Conservation (phyloP, 2,888 invertebrate species). For the Venusia cambrica region DNA sequence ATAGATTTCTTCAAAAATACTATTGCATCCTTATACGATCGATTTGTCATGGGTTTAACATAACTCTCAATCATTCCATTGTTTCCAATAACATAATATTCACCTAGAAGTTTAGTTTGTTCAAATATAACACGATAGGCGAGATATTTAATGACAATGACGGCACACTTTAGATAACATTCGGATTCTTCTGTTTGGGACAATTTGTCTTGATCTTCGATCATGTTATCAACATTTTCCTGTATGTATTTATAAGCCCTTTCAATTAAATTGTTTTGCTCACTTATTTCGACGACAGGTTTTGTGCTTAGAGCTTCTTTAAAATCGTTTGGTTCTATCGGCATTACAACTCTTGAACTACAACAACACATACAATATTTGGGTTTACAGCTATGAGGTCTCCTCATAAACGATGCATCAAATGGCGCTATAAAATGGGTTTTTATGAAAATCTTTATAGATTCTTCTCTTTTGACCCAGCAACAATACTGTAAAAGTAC, state of each 20-base stretch:
- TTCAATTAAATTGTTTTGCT: slow-evolving; percentile 5
- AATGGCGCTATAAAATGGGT: not conserved
- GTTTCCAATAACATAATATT: slow-evolving; percentile 31
- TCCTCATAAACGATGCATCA: slow-evolving; percentile 21
- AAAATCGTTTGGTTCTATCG: slow-evolving; percentile 1
- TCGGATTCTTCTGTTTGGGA: not conserved
- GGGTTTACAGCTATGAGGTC: slow-evolving; percentile 30
- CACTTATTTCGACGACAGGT: not conserved
- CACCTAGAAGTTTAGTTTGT: slow-evolving; percentile 9
- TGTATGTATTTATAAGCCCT: slow-evolving; percentile 16
- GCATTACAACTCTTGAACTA: slow-evolving; percentile 3
- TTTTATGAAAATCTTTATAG: slow-evolving; percentile 11
- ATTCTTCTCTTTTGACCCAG: slow-evolving; percentile 36
- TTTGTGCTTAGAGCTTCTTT: slow-evolving; percentile 3
- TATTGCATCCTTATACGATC: slow-evolving; percentile 6
- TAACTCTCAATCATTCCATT: slow-evolving; percentile 19
- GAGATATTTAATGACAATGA: slow-evolving; percentile 15
- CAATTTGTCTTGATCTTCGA: no score
- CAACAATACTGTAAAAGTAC: slow-evolving; percentile 34
- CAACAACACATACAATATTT: slow-evolving; percentile 38
- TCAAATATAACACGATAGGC: not conserved
- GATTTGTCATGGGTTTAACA: slow-evolving; percentile 5
- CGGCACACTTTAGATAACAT: slow-evolving; percentile 11
- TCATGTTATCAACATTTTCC: slow-evolving; percentile 1
- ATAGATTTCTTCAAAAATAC: slow-evolving; percentile 10